Evolutionary conservation across 2,888 invertebrate genomes (phyloP).

Genomic region (Drosophila prostipennis): DNA sequence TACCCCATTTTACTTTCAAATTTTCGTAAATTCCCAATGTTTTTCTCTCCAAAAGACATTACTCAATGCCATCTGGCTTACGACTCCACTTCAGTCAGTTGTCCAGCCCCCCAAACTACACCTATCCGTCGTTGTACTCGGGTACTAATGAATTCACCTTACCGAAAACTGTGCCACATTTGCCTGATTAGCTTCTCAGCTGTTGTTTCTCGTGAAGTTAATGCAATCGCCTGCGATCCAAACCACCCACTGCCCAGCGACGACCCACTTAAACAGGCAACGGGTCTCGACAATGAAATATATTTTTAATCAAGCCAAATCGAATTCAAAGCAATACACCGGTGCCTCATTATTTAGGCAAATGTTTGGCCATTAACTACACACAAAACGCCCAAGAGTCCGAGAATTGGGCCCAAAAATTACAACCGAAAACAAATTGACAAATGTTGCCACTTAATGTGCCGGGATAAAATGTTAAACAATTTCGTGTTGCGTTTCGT

Average conservation of each 20-base stretch:
- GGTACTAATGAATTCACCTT: conserved; percentile 54
- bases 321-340: conserved; percentile 79
- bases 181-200: conserved; percentile 75
- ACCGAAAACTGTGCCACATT: conserved; percentile 58
- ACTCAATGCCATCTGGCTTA: conserved; percentile 36
- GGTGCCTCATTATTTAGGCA: conserved; percentile 80
- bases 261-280: conserved; percentile 42
- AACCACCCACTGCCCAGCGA: conserved; percentile 30
- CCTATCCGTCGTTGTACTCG: not conserved
- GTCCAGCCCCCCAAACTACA: conserved; percentile 14
- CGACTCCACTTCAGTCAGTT: conserved; percentile 22
- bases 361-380: conserved; percentile 78
- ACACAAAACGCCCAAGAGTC: conserved; percentile 41
- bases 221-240: conserved; percentile 6
- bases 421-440: conserved; percentile 63
- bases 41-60: conserved; percentile 6
- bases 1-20: not conserved
- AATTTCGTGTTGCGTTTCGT: conserved; percentile 68
- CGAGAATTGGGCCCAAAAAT: conserved; percentile 22
- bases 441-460: conserved; percentile 79
- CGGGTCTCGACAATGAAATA: conserved; percentile 70
- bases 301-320: conserved; percentile 79
- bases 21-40: not conserved
- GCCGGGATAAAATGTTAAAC: conserved; percentile 73
- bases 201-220: conserved; percentile 38